Evolutionary conservation across 2,888 invertebrate genomes (phyloP).

Genomic region (Melieria crassipennis): DNA sequence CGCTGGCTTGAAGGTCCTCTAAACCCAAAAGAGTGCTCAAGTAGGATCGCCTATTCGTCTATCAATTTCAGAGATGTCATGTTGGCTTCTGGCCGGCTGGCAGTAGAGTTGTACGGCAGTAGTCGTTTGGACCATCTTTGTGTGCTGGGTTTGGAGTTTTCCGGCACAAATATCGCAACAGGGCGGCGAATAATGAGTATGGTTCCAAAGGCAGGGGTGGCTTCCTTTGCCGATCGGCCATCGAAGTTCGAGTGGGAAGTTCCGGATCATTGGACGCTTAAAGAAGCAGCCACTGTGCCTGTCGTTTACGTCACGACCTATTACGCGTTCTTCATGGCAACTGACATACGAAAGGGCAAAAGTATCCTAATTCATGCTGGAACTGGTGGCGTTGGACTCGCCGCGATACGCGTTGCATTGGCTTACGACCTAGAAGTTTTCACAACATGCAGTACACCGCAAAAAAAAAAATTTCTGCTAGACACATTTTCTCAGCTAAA

Average conservation of each 20-base stretch:
- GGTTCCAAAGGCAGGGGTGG: slow-evolving; percentile 68
- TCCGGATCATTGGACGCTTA: slow-evolving; percentile 77
- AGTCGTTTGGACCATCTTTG: slow-evolving; percentile 73
- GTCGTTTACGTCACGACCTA: slow-evolving; percentile 80
- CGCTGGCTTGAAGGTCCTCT: slow-evolving; percentile 82
- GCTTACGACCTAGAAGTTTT: slow-evolving; percentile 73
- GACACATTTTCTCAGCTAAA: slow-evolving; percentile 68
- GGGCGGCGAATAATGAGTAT: slow-evolving; percentile 76
- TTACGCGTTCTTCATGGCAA: slow-evolving; percentile 66
- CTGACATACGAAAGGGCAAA: slow-evolving; percentile 61
- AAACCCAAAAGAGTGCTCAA: slow-evolving; percentile 68
- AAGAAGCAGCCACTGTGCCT: slow-evolving; percentile 81
- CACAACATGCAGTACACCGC: slow-evolving; percentile 76
- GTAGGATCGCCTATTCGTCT: slow-evolving; percentile 73
- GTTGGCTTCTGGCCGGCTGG: slow-evolving; percentile 90
- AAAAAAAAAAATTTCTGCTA: slow-evolving; percentile 73
- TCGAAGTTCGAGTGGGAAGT: slow-evolving; percentile 71
- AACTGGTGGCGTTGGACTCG: slow-evolving; percentile 80
- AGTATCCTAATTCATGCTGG: slow-evolving; percentile 70
- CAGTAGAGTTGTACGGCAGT: slow-evolving; percentile 81
- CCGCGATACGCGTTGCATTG: slow-evolving; percentile 78
- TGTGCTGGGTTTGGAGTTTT: slow-evolving; percentile 76
- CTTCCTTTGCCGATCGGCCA: slow-evolving; percentile 63
- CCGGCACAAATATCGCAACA: slow-evolving; percentile 69
- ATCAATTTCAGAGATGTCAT: slow-evolving; percentile 96